These are phyloP conservation scores for Smithornis capensis DNA, from an alignment of 2,113 vertebrate genomes.

Conservation along the genomic window DNA sequence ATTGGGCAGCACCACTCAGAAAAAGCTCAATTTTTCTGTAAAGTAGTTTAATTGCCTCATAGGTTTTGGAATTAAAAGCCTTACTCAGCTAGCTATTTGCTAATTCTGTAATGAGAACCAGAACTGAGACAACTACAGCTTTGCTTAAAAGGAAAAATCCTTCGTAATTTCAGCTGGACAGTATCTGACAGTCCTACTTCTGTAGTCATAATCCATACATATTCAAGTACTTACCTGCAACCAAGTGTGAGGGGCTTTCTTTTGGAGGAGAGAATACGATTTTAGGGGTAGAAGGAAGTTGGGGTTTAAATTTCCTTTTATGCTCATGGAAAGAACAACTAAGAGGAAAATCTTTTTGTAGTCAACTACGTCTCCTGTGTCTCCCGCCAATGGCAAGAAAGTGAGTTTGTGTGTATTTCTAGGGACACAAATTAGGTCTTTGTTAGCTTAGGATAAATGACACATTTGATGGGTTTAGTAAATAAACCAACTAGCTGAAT, in stretches of 20 bases:
- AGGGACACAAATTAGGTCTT: background rate
- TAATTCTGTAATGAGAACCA: background rate
- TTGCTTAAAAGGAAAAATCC: background rate
- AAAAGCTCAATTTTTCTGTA: background rate
- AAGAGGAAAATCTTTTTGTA: background rate
- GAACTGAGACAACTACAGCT: background rate
- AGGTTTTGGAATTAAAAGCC: constrained; percentile 12
- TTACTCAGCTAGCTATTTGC: background rate
- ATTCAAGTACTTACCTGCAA: background rate
- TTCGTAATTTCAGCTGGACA: background rate
- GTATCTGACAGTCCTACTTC: background rate
- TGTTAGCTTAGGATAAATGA: background rate
- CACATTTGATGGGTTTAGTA: background rate
- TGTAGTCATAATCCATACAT: background rate
- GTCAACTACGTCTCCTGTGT: background rate
- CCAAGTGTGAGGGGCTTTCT: background rate
- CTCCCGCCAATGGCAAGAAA: background rate
- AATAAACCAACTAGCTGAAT: background rate
- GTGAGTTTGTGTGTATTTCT: background rate
- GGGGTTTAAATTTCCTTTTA: background rate
- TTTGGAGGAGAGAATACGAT: background rate
- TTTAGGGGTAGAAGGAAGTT: background rate
- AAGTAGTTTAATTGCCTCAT: background rate
- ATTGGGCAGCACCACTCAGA: background rate
- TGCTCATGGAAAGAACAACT: background rate